Base-by-base conservation (phyloP, 2,888 invertebrate species). In the Platerodrilus igneus region DNA sequence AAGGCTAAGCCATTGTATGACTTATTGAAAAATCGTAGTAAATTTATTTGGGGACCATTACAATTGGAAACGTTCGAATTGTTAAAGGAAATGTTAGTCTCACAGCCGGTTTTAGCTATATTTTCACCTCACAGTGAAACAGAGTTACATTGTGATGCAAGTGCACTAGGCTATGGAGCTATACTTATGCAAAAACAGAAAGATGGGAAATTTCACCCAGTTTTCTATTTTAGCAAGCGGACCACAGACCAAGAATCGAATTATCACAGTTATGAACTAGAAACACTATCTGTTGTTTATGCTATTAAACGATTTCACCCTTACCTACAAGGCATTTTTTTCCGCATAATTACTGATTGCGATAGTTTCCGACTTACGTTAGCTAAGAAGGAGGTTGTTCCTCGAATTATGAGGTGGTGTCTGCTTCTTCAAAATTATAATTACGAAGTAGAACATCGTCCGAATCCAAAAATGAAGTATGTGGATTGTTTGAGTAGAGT, bases 181-280 rank as follows among this genome's bases (percentile, higher is more conserved):
- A 50, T 60, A 3, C 32, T 61, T 10, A n/a, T 62, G 18, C 61
- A 37, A 21, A 55, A 58, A 28, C 19, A 37, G n/a, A 7, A 25
- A 0, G 51, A 55, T 42, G 31, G 26, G 1, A 44, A 50, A 17
- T 46, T 58, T 8, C 54, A 60, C 20, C 59, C 59, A 0, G 28
- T 62, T 0, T 57, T 57, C 20, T 59, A 56, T 43, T 60, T 58
- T 47, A 59, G 56, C 2, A 57, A 58, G 35, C 41, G 55, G 10
- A 55, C 59, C 0, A 56, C 54, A 1, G 48, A 50, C 0, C 14
- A 37, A 2, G 58, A 59, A 40, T 37, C 52, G 0, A 55, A 47
- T 21, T 59, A 58, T 23, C 59, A 60, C 22, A 59, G 59, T 31
- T 62, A 55, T 33, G 59, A 61, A 27, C 18, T 61, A 1, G 58